Percentiles rank a stretch among this genome's conserved stretches.
Evolutionary conservation across 2,113 vertebrate species (phyloP).

Genomic region (Pipa parva): DNA sequence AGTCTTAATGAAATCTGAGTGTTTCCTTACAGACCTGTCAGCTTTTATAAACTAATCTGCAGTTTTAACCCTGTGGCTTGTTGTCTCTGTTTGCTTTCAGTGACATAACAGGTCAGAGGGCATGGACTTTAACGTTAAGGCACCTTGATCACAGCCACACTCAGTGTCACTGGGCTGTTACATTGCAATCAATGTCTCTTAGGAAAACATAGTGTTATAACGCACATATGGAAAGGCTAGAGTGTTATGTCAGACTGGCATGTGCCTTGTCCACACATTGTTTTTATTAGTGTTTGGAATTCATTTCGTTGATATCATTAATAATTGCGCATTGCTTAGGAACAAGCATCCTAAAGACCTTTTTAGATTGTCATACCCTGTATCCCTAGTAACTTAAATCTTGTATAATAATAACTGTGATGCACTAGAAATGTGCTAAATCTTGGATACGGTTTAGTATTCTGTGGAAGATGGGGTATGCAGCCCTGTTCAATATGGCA

Average conservation of each 20-base stretch:
- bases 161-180: neutral
- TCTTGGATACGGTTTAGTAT: no score
- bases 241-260: neutral
- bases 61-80: neutral
- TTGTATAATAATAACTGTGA: no score
- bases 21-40: neutral
- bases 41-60: constrained; percentile 8
- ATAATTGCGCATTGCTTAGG: no score
- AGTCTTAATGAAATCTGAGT: neutral
- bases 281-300: neutral
- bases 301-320: neutral
- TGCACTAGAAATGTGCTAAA: no score
- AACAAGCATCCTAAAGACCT: no score
- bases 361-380: no score
- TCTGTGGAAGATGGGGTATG: no score
- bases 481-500: no score
- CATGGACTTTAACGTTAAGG: neutral
- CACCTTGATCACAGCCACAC: neutral
- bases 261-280: neutral
- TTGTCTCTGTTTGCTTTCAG: constrained; percentile 1
- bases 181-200: neutral
- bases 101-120: constrained; percentile 9
- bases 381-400: no score
- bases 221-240: neutral
- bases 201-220: no score